phyloP scores from a whole-genome alignment of 2,888 invertebrate genomes.

The Latrodectus hesperus region DNA sequence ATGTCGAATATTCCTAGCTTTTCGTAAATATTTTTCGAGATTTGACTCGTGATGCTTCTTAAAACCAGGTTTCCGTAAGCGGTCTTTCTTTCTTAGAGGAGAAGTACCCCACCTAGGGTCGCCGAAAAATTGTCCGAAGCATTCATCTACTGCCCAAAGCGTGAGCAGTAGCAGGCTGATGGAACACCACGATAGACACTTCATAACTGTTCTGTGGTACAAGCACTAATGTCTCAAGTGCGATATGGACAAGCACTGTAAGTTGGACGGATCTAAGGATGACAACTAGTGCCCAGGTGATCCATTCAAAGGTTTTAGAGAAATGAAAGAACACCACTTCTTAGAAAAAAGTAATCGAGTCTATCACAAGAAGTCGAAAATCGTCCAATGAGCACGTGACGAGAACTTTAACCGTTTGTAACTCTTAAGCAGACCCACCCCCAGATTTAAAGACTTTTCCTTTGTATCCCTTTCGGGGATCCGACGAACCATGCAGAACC shows the following conservation, averaged over 20 bases:
- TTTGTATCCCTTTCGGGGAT: slow-evolving; percentile 58
- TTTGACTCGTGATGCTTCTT: slow-evolving; percentile 51
- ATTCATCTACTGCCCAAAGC: slow-evolving; percentile 52
- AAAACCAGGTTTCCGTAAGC: slow-evolving; percentile 35
- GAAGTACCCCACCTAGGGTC: slow-evolving; percentile 31
- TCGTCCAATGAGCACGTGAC: slow-evolving; percentile 57
- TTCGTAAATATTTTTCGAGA: slow-evolving; percentile 51
- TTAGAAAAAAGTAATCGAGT: slow-evolving; percentile 26
- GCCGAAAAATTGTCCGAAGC: slow-evolving; percentile 59
- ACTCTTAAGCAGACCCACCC: slow-evolving; percentile 58
- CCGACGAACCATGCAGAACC: slow-evolving; percentile 63
- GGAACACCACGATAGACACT: slow-evolving; percentile 48
- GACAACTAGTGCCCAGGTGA: slow-evolving; percentile 37
- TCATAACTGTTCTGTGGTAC: slow-evolving; percentile 30
- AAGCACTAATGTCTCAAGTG: slow-evolving; percentile 12
- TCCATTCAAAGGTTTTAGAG: slow-evolving; percentile 37
- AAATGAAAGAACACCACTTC: slow-evolving; percentile 28
- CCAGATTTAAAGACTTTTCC: slow-evolving; percentile 56
- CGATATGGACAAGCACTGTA: slow-evolving; percentile 13
- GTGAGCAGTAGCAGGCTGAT: slow-evolving; percentile 20
- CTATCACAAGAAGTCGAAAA: slow-evolving; percentile 9
- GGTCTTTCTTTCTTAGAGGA: slow-evolving; percentile 31
- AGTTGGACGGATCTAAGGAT: slow-evolving; percentile 1
- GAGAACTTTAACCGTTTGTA: slow-evolving; percentile 53
- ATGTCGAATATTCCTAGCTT: slow-evolving; percentile 61